These are phyloP conservation scores for Tetragonula carbonaria DNA, from an alignment of 2,888 invertebrate genomes.

Conservation along the genomic window DNA sequence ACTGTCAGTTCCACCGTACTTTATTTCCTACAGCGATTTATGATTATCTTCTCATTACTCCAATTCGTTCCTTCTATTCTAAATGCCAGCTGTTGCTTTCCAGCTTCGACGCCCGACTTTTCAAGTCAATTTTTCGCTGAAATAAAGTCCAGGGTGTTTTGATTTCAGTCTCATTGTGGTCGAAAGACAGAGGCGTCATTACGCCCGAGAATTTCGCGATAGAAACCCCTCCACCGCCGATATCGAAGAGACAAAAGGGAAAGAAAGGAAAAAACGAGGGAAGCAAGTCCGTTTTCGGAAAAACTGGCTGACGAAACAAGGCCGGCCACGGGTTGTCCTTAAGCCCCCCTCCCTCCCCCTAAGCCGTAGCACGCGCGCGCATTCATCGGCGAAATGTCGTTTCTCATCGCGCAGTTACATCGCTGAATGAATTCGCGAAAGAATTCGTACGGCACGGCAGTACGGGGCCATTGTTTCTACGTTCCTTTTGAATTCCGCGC, in stretches of 20 bases:
- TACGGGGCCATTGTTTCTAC: constrained; percentile 41
- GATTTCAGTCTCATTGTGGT: too few relatives aligned
- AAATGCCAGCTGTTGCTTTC: too few relatives aligned
- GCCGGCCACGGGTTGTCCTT: constrained; percentile 40
- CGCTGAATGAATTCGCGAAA: constrained; percentile 60
- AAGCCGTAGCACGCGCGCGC: constrained; percentile 11
- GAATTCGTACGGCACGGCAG: constrained; percentile 50
- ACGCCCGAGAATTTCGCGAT: too few relatives aligned
- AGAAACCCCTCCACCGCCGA: not conserved
- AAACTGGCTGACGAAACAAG: constrained; percentile 33
- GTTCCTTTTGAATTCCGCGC: constrained; percentile 45
- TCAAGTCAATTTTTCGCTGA: too few relatives aligned
- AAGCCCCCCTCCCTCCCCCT: constrained; percentile 9
- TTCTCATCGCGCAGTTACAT: constrained; percentile 59
- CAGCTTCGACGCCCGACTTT: too few relatives aligned
- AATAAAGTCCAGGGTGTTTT: too few relatives aligned
- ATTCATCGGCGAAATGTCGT: constrained; percentile 63
- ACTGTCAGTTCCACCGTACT: too few relatives aligned
- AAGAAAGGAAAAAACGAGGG: not conserved
- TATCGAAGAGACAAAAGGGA: not conserved
- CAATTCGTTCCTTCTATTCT: too few relatives aligned
- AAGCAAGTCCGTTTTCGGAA: not conserved
- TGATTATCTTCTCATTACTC: too few relatives aligned
- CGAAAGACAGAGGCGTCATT: too few relatives aligned
- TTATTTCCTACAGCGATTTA: too few relatives aligned